A percentile compares a stretch with the other conserved stretches of the same genome.
These are phyloP conservation scores for Chaetops frenatus DNA, from an alignment of 2,113 vertebrate genomes.

Conservation along the genomic window DNA sequence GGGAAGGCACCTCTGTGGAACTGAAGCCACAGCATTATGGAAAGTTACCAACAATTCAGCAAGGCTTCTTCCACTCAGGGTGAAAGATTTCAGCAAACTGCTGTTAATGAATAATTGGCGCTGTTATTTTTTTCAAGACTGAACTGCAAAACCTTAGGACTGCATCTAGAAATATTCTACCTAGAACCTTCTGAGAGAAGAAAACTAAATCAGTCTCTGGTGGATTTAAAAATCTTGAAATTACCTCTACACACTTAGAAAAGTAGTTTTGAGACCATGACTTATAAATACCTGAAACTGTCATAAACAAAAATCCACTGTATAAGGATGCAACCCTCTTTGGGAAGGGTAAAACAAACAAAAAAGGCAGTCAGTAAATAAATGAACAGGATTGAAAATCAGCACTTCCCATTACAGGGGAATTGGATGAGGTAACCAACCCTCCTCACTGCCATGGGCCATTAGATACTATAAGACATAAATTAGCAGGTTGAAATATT, in stretches of 20 bases:
- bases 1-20: background rate
- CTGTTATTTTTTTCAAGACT: background rate
- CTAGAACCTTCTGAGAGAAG: background rate
- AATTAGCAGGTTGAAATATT: background rate
- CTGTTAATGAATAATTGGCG: background rate
- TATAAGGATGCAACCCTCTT: background rate
- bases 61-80: background rate
- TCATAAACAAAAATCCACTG: background rate
- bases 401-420: rapidly evolving
- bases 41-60: background rate
- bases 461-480: background rate
- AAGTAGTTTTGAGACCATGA: background rate
- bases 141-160: background rate
- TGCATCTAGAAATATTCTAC: background rate
- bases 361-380: background rate
- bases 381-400: background rate
- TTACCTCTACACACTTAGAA: background rate
- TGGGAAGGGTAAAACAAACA: background rate
- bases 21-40: background rate
- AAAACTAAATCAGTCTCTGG: background rate
- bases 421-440: background rate
- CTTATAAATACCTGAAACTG: background rate
- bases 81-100: background rate
- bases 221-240: background rate
- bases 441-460: too few species aligned